Conservation (phyloP, 2,888 invertebrate genomes). For the Drosophila prolongata region DNA sequence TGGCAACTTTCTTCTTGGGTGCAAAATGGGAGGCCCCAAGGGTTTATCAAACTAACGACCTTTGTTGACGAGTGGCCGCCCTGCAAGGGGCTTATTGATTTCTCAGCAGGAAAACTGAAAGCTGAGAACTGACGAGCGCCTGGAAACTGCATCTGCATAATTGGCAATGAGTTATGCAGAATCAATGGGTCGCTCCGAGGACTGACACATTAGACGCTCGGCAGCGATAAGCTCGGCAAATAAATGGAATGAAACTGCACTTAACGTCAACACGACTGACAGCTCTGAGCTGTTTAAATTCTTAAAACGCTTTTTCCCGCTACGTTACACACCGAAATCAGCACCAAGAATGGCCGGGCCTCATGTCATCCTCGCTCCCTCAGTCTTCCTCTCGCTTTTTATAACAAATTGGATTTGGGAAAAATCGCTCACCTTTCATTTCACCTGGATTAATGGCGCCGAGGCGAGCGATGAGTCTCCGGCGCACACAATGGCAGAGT, state of each 20-base stretch:
- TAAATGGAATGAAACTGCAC: constrained; percentile 76
- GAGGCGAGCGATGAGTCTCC: constrained; percentile 51
- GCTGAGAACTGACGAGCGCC: constrained; percentile 17
- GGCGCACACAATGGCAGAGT: constrained; percentile 56
- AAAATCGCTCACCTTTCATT: constrained; percentile 77
- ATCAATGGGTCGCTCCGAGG: constrained; percentile 55
- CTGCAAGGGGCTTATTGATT: constrained; percentile 58
- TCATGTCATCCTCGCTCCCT: constrained; percentile 24
- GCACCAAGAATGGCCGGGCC: constrained; percentile 26
- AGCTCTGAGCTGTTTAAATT: constrained; percentile 34
- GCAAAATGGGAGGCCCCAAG: constrained; percentile 17
- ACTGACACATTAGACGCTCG: constrained; percentile 60
- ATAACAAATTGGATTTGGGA: constrained; percentile 76
- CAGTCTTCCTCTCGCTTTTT: constrained; percentile 48
- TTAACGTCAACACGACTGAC: constrained; percentile 73
- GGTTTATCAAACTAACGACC: constrained; percentile 62
- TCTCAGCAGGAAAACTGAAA: constrained; percentile 30
- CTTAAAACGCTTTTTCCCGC: constrained; percentile 43
- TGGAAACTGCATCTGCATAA: constrained; percentile 57
- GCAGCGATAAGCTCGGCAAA: constrained; percentile 67
- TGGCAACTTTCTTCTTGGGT: constrained; percentile 69
- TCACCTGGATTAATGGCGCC: constrained; percentile 74
- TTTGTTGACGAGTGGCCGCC: constrained; percentile 48
- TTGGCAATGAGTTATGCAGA: constrained; percentile 58
- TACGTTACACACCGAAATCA: constrained; percentile 31